Conservation (phyloP, 2,113 vertebrate species). For the Drymodes brunneopygia region DNA sequence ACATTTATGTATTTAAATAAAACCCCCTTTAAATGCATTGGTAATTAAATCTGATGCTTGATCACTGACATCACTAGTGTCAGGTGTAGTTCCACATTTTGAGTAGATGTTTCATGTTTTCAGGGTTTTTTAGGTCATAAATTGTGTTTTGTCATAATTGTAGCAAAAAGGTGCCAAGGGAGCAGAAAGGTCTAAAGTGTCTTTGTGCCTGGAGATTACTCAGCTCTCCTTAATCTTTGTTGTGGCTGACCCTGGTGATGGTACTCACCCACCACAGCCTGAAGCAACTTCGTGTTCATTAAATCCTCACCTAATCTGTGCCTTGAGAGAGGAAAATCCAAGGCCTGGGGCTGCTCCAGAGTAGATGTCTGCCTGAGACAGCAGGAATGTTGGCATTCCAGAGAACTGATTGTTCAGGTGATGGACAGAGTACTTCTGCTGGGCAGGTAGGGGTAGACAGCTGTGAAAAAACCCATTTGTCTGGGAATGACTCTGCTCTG, state of each 20-base stretch:
- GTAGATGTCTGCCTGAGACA: background rate
- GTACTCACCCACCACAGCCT: background rate
- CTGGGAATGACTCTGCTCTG: fast-evolving
- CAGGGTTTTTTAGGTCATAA: background rate
- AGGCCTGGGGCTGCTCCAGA: background rate
- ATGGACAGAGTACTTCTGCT: background rate
- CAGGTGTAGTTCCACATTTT: background rate
- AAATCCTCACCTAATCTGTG: background rate
- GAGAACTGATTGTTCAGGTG: background rate
- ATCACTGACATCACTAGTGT: background rate
- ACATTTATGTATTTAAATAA: background rate
- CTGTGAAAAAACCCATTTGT: background rate
- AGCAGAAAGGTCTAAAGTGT: background rate
- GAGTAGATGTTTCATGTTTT: background rate
- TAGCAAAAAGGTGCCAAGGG: background rate
- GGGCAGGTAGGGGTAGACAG: background rate
- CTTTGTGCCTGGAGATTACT: background rate
- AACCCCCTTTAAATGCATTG: background rate
- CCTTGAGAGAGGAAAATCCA: background rate
- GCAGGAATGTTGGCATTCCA: background rate
- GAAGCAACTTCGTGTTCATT: background rate
- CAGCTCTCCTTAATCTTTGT: background rate
- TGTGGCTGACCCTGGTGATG: background rate
- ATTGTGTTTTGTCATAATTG: background rate
- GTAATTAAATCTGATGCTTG: background rate